These are phyloP conservation scores for Bos indicus DNA, from an alignment of 2,113 vertebrate genomes.

Conservation along the genomic window DNA sequence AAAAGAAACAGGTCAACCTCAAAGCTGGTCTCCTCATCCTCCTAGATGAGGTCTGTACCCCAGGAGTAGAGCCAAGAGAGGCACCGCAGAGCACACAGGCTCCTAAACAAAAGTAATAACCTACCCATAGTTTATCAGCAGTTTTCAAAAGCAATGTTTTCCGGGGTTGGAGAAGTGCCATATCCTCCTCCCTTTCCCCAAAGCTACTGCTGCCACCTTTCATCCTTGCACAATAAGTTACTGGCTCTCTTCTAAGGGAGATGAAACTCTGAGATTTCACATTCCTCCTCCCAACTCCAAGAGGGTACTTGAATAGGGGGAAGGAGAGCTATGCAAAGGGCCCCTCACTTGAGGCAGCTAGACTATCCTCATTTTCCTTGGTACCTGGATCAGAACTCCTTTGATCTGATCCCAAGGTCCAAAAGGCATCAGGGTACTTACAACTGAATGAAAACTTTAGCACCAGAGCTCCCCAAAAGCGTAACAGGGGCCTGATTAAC, in stretches of 20 bases:
- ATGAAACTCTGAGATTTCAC: slow-evolving; percentile 51
- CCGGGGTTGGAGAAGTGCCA: slow-evolving; percentile 67
- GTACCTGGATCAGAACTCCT: slow-evolving; percentile 39
- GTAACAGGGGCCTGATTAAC: slow-evolving; percentile 61
- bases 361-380: slow-evolving; percentile 30
- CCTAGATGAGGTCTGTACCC: slow-evolving; percentile 56
- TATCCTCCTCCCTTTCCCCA: slow-evolving; percentile 57
- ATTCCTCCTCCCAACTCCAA: slow-evolving; percentile 43
- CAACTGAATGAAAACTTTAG: slow-evolving; percentile 61
- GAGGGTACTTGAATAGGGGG: neutral
- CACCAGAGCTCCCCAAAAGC: slow-evolving; percentile 66
- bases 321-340: slow-evolving; percentile 29
- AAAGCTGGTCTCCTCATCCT: slow-evolving; percentile 67
- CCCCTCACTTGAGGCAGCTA: slow-evolving; percentile 24
- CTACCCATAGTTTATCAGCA: slow-evolving; percentile 66
- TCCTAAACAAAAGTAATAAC: slow-evolving; percentile 68
- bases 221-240: slow-evolving; percentile 43
- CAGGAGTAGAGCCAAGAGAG: slow-evolving; percentile 66
- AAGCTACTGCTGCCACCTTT: slow-evolving; percentile 64
- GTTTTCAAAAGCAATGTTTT: slow-evolving; percentile 67
- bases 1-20: slow-evolving; percentile 68
- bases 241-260: slow-evolving; percentile 54
- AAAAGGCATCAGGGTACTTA: slow-evolving; percentile 64
- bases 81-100: slow-evolving; percentile 45
- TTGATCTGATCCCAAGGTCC: slow-evolving; percentile 43